Percentiles rank a stretch among this genome's conserved stretches.
Conservation (phyloP, 2,888 invertebrate species). For the Helleia helle region DNA sequence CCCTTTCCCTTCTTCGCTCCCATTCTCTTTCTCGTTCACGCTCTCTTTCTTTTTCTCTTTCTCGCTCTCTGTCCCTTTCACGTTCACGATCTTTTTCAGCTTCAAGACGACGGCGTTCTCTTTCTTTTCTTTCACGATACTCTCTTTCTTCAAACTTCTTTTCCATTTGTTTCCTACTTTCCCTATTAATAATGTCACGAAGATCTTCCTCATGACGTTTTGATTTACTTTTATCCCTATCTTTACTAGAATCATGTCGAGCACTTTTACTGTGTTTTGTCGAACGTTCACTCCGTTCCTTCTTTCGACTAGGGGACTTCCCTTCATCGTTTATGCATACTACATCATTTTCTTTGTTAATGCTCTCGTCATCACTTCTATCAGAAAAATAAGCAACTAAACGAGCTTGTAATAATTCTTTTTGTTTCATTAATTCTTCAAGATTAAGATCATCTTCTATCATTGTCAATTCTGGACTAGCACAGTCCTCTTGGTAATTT, state of each 20-base stretch:
- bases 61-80: conserved; percentile 29
- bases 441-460: conserved; percentile 90
- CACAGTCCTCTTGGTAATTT: conserved; percentile 76
- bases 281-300: conserved; percentile 45
- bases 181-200: conserved; percentile 50
- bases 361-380: conserved; percentile 68
- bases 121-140: conserved; percentile 43
- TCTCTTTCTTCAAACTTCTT: conserved; percentile 54
- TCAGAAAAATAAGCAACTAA: conserved; percentile 84
- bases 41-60: conserved; percentile 32
- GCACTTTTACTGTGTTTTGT: conserved; percentile 45
- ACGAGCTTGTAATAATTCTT: conserved; percentile 86
- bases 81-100: conserved; percentile 37
- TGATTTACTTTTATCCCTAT: conserved; percentile 33
- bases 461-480: conserved; percentile 81
- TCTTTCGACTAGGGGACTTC: conserved; percentile 61
- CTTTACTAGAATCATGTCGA: conserved; percentile 54
- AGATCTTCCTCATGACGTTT: conserved; percentile 54
- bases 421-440: conserved; percentile 92
- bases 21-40: conserved; percentile 41
- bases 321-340: conserved; percentile 32
- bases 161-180: conserved; percentile 40
- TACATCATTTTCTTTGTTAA: conserved; percentile 54
- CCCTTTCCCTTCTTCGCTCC: conserved; percentile 24
- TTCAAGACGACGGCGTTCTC: conserved; percentile 40